phyloP scores from a whole-genome alignment of 2,113 vertebrate species.

The Albula goreensis region DNA sequence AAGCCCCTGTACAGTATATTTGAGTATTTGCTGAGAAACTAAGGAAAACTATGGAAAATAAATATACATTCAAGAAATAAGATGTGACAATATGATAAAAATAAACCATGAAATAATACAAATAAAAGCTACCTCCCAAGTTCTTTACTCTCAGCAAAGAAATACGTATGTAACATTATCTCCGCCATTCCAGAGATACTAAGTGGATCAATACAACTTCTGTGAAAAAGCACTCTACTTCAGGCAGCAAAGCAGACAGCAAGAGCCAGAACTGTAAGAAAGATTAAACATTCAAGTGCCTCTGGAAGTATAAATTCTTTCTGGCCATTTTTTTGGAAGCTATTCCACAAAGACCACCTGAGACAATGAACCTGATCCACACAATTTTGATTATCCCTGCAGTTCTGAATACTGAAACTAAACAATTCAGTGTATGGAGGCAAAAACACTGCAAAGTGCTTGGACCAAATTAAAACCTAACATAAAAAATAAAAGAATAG shows the following conservation, averaged over 20 bases:
- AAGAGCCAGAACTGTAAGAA: neutral
- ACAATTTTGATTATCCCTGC: neutral
- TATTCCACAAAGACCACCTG: neutral
- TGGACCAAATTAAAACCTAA: neutral
- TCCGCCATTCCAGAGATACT: neutral
- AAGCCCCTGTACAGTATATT: neutral
- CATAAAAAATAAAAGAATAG: slow-evolving; percentile 30
- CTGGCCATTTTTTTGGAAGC: neutral
- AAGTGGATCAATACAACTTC: neutral
- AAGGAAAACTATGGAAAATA: slow-evolving; percentile 24
- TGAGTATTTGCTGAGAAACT: neutral
- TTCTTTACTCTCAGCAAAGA: too few relatives aligned
- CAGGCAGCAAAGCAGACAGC: neutral
- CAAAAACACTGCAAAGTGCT: neutral
- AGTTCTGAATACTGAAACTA: neutral
- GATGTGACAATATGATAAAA: slow-evolving; percentile 6
- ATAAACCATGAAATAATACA: neutral
- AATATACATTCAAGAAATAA: slow-evolving; percentile 35
- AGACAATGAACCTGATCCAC: neutral
- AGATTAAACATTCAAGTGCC: neutral
- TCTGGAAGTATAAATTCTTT: neutral
- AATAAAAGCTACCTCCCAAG: neutral
- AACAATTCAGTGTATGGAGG: too few relatives aligned
- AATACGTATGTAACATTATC: neutral
- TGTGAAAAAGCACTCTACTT: neutral